These are phyloP conservation scores for Gallinago paraguaiae DNA, from an alignment of 2,113 vertebrate species.

Conservation along the genomic window DNA sequence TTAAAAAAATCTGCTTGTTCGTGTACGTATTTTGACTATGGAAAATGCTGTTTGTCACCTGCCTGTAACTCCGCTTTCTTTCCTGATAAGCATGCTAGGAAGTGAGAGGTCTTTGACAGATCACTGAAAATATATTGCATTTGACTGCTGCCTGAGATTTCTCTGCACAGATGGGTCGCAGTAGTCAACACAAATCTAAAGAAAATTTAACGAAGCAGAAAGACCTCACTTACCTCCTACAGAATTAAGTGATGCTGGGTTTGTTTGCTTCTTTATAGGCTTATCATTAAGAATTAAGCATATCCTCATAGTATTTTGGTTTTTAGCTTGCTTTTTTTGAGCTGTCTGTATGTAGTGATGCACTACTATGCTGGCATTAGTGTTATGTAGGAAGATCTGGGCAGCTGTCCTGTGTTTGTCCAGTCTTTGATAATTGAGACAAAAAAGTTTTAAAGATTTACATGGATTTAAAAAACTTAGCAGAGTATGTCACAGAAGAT, in stretches of 20 bases:
- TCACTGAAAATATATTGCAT: not conserved
- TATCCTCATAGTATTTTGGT: not conserved
- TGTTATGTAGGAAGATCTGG: not conserved
- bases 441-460: not conserved
- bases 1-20: not conserved
- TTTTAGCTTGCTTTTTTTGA: not conserved
- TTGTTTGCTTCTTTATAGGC: not conserved
- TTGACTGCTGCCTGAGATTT: conserved; percentile 39
- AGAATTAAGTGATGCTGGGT: not conserved
- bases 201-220: conserved; percentile 28
- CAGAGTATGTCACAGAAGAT: not conserved
- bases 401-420: not conserved
- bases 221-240: conserved; percentile 13
- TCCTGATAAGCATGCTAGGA: not conserved
- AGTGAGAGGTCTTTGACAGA: conserved; percentile 28
- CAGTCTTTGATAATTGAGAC: not conserved
- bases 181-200: conserved; percentile 36
- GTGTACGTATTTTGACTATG: not conserved
- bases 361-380: not conserved
- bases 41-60: not conserved
- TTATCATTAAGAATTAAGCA: not conserved
- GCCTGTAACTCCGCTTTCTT: not conserved
- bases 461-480: not conserved
- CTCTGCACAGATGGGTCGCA: conserved; percentile 18
- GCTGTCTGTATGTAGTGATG: not conserved